Evolutionary conservation across 2,113 vertebrate genomes (phyloP), one percentile per base, ranked within the genome.

Genomic region (Microcebus jonahi): DNA sequence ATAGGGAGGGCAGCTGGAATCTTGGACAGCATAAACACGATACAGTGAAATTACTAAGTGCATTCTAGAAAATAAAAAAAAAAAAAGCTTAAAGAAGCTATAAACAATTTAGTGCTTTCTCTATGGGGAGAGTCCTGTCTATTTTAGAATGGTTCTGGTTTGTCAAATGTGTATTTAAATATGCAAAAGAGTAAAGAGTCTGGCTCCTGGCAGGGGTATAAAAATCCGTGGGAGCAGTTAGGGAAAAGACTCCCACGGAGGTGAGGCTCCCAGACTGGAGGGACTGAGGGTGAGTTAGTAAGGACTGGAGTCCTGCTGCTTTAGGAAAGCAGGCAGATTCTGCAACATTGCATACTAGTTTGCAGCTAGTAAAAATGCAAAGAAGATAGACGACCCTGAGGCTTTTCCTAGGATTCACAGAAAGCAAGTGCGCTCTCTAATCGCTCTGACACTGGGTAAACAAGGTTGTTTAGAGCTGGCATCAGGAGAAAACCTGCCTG

Each of bases 1-100:
- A 84, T 57, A 23, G 12, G 59, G 20, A 92, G 27, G 17, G 88
- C 55, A 91, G 87, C 48, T 79, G 63, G 25, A 55, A 36, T 68
- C 67, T 31, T 95, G 34, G 68, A 48, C 55, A 80, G 34, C 15
- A 57, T 67, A 65, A 91, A 75, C 20, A 12, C 1, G 18, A 29
- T 29, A 21, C 57, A 42, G 87, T 85, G 57, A 92, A 88, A 90
- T 92, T 82, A 71, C 34, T 36, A 27, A 97, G 39, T 31, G n/a
- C 39, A 36, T 82, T 45, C 67, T 68, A 85, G 80, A 79, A 82
- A 71, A 73, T 27, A 36, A 87, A 80, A 79, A 80, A 79, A 25
- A 75, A 76, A 48, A 76, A 80, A 63, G 63, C 61, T 76, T 65
- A 34, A 48, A 67, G 82, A 85, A 88, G 25, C 77, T 80, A 36